Base-by-base conservation (phyloP, 2,888 invertebrate species). In the Drosophila kokeensis region DNA sequence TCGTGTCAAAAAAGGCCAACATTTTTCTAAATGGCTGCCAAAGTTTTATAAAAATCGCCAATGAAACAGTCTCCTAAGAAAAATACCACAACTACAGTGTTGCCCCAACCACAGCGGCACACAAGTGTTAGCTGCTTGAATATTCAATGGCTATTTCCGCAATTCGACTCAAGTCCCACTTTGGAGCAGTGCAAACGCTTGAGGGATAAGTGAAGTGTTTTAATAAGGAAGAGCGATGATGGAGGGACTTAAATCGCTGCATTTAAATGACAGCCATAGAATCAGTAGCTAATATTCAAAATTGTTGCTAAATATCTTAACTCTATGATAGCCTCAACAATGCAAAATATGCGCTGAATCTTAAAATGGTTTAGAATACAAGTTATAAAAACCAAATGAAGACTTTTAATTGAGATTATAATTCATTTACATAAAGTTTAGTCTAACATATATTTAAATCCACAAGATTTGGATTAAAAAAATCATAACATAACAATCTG, bases 121-220 rank as follows among this genome's bases (percentile, higher is more conserved):
- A 55, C 72, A 73, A 79, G 76, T 78, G 81, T 76, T 76, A 52
- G 64, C 76, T 74, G 73, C 87, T 87, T 87, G 87, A 87, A 87
- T 87, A 87, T 87, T 87, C 87, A 87, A 87, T 90, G 89, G 83
- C 55, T 62, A 72, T 78, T 82, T 89, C 90, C 85, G 90, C 75
- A 73, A 72, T 76, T 80, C 48, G 69, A 57, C 76, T 75, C 50
- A 69, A 89, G 87, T 59, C 52, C 60, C 73, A 79, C 79, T 84
- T 73, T 30, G 67, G 81, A 73, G 78, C 75, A 76, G 76, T 55
- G 76, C 73, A 87, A 81, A 62, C 60, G 65, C 81, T 72, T 64
- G 36, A 54, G 45, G 55, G 34, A 30, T 36, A 60, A 65, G 52
- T 63, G 53, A 53, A 72, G 70, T 48, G 45, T 29, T 53, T 54